Evolutionary conservation across 1,140 invertebrate species (phyloP).

Genomic region (Philotrypesis tridentata): DNA sequence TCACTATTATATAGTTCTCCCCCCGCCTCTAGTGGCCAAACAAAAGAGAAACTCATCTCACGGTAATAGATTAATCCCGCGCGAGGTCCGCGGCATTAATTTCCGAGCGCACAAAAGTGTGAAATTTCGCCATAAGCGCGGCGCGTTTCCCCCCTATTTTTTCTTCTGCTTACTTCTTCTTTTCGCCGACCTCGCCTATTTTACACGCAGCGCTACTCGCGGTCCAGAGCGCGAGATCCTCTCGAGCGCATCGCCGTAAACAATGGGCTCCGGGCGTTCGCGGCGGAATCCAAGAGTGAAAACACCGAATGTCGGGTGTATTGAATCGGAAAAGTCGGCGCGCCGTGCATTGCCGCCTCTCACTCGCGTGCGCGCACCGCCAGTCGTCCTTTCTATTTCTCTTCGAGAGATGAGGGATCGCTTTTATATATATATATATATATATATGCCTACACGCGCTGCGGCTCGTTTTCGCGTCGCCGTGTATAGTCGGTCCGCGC

Average conservation of each 20-base stretch:
- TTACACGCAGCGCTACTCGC: background rate
- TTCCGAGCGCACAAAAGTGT: background rate
- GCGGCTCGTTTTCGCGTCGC: background rate
- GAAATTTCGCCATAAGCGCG: background rate
- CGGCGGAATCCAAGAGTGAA: background rate
- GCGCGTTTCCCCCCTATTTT: background rate
- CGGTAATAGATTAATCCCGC: background rate
- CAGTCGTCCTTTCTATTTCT: background rate
- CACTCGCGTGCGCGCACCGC: background rate
- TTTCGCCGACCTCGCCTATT: background rate
- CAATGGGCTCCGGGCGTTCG: background rate
- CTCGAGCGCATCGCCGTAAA: conserved; percentile 12
- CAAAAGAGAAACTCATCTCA: background rate
- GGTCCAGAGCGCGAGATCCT: background rate
- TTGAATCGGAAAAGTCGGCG: background rate
- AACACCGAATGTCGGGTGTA: background rate
- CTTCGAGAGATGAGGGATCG: background rate
- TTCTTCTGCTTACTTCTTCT: too few species aligned
- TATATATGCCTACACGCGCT: too few species aligned
- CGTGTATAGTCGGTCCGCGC: too few species aligned
- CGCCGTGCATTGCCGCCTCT: background rate
- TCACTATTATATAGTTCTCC: too few species aligned
- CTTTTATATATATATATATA: too few species aligned
- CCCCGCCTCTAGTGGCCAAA: too few species aligned
- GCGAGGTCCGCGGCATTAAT: background rate